Percentiles rank a stretch among this genome's conserved stretches.
phyloP scores from a whole-genome alignment of 1,140 invertebrate species.

The Helicoverpa zea region DNA sequence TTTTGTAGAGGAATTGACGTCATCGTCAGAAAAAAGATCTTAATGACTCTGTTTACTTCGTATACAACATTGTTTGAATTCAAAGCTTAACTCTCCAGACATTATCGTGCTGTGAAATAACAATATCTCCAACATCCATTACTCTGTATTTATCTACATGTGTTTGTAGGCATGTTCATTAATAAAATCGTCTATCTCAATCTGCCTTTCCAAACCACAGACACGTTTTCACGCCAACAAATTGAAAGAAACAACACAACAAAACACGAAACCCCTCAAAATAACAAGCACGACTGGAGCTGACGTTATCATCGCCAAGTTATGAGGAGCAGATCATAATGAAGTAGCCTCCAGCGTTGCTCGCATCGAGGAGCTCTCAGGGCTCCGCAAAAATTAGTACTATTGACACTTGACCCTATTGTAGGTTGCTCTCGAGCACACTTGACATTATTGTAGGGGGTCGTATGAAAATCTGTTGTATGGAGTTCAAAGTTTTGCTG shows the following conservation, averaged over 20 bases:
- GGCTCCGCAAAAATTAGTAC: conserved; percentile 32
- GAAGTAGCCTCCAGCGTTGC: conserved; percentile 2
- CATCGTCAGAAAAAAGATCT: too few relatives aligned
- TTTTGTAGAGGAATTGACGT: too few relatives aligned
- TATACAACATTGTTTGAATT: too few relatives aligned
- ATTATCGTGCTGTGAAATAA: too few relatives aligned
- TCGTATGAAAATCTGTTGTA: conserved; percentile 32
- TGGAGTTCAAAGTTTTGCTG: conserved; percentile 20
- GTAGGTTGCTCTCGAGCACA: neutral
- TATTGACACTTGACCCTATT: conserved; percentile 46
- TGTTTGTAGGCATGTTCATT: too few relatives aligned
- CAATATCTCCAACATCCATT: too few relatives aligned
- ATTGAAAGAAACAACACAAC: neutral
- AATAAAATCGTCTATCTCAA: too few relatives aligned
- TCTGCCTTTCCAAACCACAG: too few relatives aligned
- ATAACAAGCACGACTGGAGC: neutral
- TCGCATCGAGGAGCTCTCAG: neutral
- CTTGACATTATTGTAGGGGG: conserved; percentile 21
- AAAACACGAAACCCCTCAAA: neutral
- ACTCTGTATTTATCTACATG: too few relatives aligned
- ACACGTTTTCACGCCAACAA: neutral
- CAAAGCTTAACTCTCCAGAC: too few relatives aligned
- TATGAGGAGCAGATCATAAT: conserved; percentile 4
- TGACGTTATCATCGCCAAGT: conserved; percentile 6
- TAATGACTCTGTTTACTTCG: too few relatives aligned